These are phyloP conservation scores for Lagorchestes hirsutus DNA, from an alignment of 2,797 vertebrate genomes.

Conservation along the genomic window DNA sequence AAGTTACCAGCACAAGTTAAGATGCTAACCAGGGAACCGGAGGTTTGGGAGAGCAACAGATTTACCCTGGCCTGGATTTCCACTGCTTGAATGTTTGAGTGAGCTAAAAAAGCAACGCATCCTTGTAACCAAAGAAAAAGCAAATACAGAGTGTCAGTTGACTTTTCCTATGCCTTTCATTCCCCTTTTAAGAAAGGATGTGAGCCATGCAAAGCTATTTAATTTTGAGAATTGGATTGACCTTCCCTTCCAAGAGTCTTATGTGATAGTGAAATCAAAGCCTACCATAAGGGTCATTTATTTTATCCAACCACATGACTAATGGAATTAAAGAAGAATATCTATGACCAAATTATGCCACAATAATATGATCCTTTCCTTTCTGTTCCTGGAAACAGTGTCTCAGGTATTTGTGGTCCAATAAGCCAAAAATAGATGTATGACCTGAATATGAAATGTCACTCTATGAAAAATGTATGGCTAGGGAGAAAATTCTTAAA, in stretches of 20 bases:
- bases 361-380: not conserved
- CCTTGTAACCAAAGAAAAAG: conserved; percentile 29
- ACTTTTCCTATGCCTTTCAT: conserved; percentile 36
- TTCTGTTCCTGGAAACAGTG: not conserved
- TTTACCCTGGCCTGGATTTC: conserved; percentile 54
- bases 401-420: not conserved
- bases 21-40: not conserved
- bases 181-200: not conserved
- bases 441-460: not conserved
- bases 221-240: not conserved
- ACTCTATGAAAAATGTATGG: not conserved
- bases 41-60: not conserved
- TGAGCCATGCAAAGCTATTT: conserved; percentile 9
- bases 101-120: conserved; percentile 34
- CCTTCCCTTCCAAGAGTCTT: conserved; percentile 3
- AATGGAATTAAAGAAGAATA: not conserved
- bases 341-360: not conserved
- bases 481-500: not conserved
- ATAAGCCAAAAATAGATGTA: not conserved
- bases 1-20: conserved; percentile 51
- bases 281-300: not conserved
- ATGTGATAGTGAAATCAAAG: not conserved
- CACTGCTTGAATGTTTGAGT: not conserved
- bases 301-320: not conserved
- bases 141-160: not conserved